A percentile compares a stretch with the other conserved stretches of the same genome.
These are phyloP conservation scores for Alligator sinensis DNA, from an alignment of 2,113 vertebrate genomes.

Conservation along the genomic window DNA sequence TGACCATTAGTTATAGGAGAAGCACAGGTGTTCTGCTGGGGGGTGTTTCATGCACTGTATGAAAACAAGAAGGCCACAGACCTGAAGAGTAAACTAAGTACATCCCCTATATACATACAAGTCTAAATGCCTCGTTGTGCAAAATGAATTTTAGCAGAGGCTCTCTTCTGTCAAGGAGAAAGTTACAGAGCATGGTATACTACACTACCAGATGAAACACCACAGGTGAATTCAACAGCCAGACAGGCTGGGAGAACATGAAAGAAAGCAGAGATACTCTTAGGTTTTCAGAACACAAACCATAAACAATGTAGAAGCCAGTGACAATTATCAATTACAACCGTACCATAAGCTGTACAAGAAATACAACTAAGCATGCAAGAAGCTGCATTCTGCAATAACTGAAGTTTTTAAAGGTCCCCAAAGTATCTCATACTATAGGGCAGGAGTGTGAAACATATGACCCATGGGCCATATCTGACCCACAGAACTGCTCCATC, in stretches of 20 bases:
- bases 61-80: neutral
- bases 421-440: too few relatives aligned
- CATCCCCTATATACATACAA: neutral
- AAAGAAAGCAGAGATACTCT: neutral
- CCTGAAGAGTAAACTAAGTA: neutral
- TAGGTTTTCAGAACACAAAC: conserved; percentile 19
- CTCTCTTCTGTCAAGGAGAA: neutral
- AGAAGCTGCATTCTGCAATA: rapidly evolving
- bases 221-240: neutral
- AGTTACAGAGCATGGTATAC: neutral
- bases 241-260: conserved; percentile 31
- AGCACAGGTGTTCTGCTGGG: too few relatives aligned
- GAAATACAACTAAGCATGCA: neutral
- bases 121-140: neutral
- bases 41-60: neutral
- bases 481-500: too few relatives aligned
- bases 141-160: neutral
- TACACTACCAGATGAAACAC: conserved; percentile 40
- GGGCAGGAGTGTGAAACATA: too few relatives aligned
- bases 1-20: too few relatives aligned
- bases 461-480: too few relatives aligned
- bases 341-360: neutral
- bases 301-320: neutral
- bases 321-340: too few relatives aligned
- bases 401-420: neutral